Evolutionary conservation across 2,888 invertebrate species (phyloP), one percentile per base, ranked within the genome.

Genomic region (Thecocarcelia acutangulata): DNA sequence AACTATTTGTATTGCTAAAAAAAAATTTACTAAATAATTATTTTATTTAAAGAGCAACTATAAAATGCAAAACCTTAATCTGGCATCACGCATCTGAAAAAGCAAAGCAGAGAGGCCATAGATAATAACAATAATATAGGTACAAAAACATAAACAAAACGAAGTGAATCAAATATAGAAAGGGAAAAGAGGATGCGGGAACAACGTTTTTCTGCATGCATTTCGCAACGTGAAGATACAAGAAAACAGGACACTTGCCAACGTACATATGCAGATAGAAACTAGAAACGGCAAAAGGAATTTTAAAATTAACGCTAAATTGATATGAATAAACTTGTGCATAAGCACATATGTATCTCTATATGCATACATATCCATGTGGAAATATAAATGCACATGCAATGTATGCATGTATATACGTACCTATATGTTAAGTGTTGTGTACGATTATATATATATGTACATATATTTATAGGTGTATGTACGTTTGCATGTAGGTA

Each of bases 171-270:
- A 48, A n/a, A 44, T 9, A 52, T 40, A 63, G 42, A 64, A 66
- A 50, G 46, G 33, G 9, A 50, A 50, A 52, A 73, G 50, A 12
- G 13, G 64, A 28, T 33, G 48, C 19, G 24, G 17, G 15, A 70
- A 17, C 68, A 64, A 50, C 58, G 54, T 61, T 17, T 61, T 54
- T 54, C 40, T 56, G 11, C 24, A 8, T 21, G 42, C 28, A 46
- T 19, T 54, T 54, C 40, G 50, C 64, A 28, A 54, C 46, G 59
- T 15, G n/a, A 33, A 8, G 3, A 9, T 9, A n/a, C n/a, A n/a
- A n/a, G n/a, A 70, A 75, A 70, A 63, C 68, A 69, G 68, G 73
- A 74, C 74, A 74, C 40, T 37, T 46, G n/a, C 24, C 46, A 5
- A 17, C 42, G 19, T 24, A n/a, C n/a, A n/a, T n/a, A n/a, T n/a